These are phyloP conservation scores for Rhimphoctona megacephalus DNA, from an alignment of 2,888 invertebrate species.

Conservation along the genomic window DNA sequence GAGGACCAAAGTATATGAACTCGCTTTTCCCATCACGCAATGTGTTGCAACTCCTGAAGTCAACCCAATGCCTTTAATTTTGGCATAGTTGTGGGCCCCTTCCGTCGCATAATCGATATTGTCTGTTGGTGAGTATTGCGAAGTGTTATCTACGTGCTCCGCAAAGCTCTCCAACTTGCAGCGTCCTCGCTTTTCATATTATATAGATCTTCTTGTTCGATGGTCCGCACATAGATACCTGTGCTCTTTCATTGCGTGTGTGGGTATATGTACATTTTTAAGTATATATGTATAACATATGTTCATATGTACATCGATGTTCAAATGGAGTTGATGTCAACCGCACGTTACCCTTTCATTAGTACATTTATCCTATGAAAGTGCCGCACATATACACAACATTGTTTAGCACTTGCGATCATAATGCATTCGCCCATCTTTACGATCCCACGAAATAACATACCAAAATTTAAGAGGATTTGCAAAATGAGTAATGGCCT, in stretches of 20 bases:
- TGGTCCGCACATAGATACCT: background rate
- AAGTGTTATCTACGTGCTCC: constrained; percentile 79
- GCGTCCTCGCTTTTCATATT: background rate
- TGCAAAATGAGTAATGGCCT: background rate
- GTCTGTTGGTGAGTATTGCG: constrained; percentile 81
- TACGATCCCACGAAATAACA: background rate
- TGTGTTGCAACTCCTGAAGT: constrained; percentile 21
- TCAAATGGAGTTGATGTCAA: background rate
- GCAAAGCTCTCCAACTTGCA: constrained; percentile 49
- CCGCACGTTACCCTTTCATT: background rate
- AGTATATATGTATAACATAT: background rate
- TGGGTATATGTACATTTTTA: background rate
- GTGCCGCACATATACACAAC: background rate
- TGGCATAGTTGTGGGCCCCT: constrained; percentile 70
- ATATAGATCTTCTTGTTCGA: background rate
- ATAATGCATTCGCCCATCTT: background rate
- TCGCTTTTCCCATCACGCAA: constrained; percentile 38
- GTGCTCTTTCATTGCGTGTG: no score
- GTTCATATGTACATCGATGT: background rate
- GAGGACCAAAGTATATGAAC: constrained; percentile 30
- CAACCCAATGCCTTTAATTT: constrained; percentile 74
- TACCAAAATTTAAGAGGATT: background rate
- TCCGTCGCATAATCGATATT: constrained; percentile 77
- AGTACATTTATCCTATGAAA: background rate
- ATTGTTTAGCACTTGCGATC: constrained; percentile 6